Percentiles rank a stretch among this genome's conserved stretches.
These are phyloP conservation scores for Schlechtendalia chinensis DNA, from an alignment of 1,140 invertebrate genomes.

Conservation along the genomic window DNA sequence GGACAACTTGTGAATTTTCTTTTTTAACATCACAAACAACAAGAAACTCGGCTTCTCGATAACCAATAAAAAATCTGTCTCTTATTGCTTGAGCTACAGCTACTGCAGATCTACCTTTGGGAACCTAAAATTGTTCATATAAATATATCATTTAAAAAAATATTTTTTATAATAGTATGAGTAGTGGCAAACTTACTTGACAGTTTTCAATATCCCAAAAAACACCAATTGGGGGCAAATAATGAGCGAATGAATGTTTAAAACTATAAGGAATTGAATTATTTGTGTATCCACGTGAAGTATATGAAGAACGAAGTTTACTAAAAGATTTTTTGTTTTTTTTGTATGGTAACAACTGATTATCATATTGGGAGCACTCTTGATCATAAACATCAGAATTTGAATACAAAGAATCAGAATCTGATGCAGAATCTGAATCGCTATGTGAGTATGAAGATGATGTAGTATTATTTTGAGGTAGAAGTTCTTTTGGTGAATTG, in stretches of 20 bases:
- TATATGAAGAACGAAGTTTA: slow-evolving; percentile 29
- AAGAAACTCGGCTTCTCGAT: slow-evolving; percentile 83
- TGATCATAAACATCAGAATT: slow-evolving; percentile 46
- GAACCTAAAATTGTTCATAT: slow-evolving; percentile 62
- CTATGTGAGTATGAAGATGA: slow-evolving; percentile 37
- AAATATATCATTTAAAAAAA: neutral
- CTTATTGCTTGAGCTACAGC: slow-evolving; percentile 75
- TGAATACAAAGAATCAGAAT: slow-evolving; percentile 36
- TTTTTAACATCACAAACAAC: slow-evolving; percentile 70
- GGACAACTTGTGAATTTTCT: slow-evolving; percentile 72
- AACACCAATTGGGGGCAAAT: slow-evolving; percentile 74
- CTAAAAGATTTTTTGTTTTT: slow-evolving; percentile 37
- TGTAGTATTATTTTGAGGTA: slow-evolving; percentile 39
- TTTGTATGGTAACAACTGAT: slow-evolving; percentile 33
- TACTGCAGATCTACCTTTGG: slow-evolving; percentile 75
- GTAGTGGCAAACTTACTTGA: slow-evolving; percentile 62
- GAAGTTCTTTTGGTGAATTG: neutral
- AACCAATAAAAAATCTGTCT: slow-evolving; percentile 72
- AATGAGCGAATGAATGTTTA: slow-evolving; percentile 48
- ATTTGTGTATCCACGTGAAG: slow-evolving; percentile 35
- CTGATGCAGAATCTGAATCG: slow-evolving; percentile 47
- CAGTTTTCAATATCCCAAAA: slow-evolving; percentile 90
- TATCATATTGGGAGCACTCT: slow-evolving; percentile 26
- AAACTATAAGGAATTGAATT: slow-evolving; percentile 37
- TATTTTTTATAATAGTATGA: neutral